Evolutionary conservation across 2,113 vertebrate species (phyloP).

Genomic region (Mobula hypostoma): DNA sequence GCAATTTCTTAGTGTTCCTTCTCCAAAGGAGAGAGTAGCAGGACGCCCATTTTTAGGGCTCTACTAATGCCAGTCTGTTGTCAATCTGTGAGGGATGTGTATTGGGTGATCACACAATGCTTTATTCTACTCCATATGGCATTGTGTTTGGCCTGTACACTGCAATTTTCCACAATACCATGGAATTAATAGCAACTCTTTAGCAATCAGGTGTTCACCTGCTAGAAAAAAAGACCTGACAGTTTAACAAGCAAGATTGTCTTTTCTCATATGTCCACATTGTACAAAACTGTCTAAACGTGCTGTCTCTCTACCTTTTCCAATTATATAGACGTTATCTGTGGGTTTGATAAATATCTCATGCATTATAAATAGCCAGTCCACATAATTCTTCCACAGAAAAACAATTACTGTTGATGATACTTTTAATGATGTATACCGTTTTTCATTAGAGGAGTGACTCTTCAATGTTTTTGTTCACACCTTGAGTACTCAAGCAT

Average conservation of each 20-base stretch:
- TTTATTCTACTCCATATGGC: not conserved
- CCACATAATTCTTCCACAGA: not conserved
- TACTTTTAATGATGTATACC: constrained; percentile 15
- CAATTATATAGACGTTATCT: not conserved
- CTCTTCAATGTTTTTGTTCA: not conserved
- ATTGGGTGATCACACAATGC: not conserved
- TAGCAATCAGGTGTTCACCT: not conserved
- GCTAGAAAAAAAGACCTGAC: not conserved
- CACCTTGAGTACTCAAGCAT: not conserved
- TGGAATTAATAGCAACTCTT: not conserved
- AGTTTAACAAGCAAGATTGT: not conserved
- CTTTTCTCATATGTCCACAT: not conserved
- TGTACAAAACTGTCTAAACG: not conserved
- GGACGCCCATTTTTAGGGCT: not conserved
- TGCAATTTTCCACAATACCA: not conserved
- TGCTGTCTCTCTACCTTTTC: not conserved
- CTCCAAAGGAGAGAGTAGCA: not conserved
- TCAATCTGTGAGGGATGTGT: not conserved
- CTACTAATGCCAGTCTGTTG: not conserved
- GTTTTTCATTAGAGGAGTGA: not conserved
- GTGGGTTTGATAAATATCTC: constrained; percentile 29
- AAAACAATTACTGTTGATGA: constrained; percentile 6
- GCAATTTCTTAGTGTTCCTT: not conserved
- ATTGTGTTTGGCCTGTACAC: not conserved
- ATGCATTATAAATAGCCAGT: constrained; percentile 19